Evolutionary conservation across 2,888 invertebrate genomes (phyloP).

Genomic region (Orchesella flavescens): DNA sequence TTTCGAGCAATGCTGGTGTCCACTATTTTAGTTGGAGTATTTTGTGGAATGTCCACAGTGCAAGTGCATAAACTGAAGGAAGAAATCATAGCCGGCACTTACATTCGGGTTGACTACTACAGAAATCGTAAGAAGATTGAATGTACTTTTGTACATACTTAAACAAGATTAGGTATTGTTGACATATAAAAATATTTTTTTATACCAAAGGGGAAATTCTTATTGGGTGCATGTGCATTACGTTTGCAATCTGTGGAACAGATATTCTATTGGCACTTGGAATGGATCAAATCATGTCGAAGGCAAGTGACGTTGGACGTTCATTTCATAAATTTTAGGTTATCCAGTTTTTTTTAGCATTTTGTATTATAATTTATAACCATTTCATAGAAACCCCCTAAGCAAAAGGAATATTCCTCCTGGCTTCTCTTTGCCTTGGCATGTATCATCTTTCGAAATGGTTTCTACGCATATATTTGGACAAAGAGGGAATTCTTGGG

Average conservation of each 20-base stretch:
- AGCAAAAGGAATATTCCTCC: too few relatives aligned
- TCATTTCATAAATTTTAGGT: neutral
- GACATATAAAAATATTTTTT: neutral
- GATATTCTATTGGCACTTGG: slow-evolving; percentile 51
- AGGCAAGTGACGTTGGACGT: neutral
- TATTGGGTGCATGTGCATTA: slow-evolving; percentile 5
- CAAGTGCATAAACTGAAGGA: slow-evolving; percentile 17
- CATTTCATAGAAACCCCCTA: neutral
- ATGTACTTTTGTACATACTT: too few relatives aligned
- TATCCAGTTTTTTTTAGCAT: neutral
- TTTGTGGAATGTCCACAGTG: slow-evolving; percentile 34
- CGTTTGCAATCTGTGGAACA: slow-evolving; percentile 20
- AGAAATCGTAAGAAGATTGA: slow-evolving; percentile 26
- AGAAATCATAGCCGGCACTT: neutral
- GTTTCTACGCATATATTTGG: slow-evolving; percentile 24
- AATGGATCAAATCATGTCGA: slow-evolving; percentile 39
- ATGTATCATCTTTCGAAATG: slow-evolving; percentile 21
- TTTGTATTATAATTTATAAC: neutral
- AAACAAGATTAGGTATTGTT: neutral
- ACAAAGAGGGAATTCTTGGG: slow-evolving; percentile 18
- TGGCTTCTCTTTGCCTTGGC: slow-evolving; percentile 8
- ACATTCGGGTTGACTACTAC: slow-evolving; percentile 34
- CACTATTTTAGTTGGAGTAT: slow-evolving; percentile 25
- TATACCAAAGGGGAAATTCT: slow-evolving; percentile 1
- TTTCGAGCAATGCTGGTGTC: slow-evolving; percentile 26